A percentile compares a stretch with the other conserved stretches of the same genome.
These are phyloP conservation scores for Drosophila phalerata DNA, from an alignment of 2,888 invertebrate species.

Conservation along the genomic window DNA sequence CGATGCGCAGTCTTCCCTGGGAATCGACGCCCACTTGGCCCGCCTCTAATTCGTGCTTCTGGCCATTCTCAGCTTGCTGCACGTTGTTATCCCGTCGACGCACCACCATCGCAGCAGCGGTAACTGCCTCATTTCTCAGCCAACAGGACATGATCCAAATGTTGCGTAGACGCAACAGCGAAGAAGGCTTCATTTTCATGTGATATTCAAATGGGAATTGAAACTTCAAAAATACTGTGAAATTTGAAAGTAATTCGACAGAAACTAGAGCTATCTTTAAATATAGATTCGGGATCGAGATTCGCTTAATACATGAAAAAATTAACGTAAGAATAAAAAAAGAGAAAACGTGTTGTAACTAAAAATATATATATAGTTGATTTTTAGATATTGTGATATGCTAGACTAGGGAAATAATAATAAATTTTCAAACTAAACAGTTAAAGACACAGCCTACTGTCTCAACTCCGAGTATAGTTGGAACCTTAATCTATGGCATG, in stretches of 20 bases:
- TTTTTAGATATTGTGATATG: conserved; percentile 12
- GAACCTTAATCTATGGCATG: conserved; percentile 11
- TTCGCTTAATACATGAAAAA: not conserved
- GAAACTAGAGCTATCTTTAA: not conserved
- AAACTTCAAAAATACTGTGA: not conserved
- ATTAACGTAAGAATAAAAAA: conserved; percentile 6
- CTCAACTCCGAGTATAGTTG: conserved; percentile 3
- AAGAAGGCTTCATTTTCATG: conserved; percentile 54
- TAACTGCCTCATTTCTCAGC: conserved; percentile 65
- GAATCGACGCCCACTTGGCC: conserved; percentile 46
- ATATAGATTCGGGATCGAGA: not conserved
- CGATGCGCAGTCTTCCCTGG: conserved; percentile 43
- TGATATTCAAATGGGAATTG: not conserved
- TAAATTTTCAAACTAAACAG: conserved; percentile 6
- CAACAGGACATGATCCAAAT: conserved; percentile 66
- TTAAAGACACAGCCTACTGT: conserved; percentile 1
- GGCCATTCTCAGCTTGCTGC: conserved; percentile 27
- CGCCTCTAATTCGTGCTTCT: conserved; percentile 18
- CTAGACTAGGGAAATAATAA: conserved; percentile 5
- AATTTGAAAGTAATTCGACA: conserved; percentile 5
- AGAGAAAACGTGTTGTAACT: conserved; percentile 18
- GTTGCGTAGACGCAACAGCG: conserved; percentile 61
- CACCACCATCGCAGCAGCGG: conserved; percentile 64
- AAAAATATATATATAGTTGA: conserved; percentile 11
- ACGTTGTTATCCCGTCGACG: conserved; percentile 39